Base-by-base conservation (phyloP, 2,888 invertebrate genomes). In the Graphium colonna region DNA sequence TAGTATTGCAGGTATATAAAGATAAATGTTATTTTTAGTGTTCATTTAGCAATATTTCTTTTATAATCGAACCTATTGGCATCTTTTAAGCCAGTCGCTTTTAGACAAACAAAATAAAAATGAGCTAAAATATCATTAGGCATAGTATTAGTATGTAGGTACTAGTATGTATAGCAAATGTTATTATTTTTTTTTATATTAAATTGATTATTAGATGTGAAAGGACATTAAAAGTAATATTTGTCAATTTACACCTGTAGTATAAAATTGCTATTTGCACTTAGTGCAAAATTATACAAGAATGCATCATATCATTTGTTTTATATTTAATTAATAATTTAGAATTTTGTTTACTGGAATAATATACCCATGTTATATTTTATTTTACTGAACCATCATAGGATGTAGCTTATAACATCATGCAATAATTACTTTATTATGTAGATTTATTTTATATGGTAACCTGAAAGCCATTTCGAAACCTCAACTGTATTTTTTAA, bases 301-400 rank as follows among this genome's bases (percentile, higher is more conserved):
- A 90, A 90, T 90, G 77, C 85, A 82, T 90, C 90, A 90, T 90
- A 90, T 90, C 90, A 90, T 90, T 90, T 90, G 83, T 84, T 88
- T 86, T 49, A 49, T 88, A 82, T 82, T 82, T 84, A 81, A 79
- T 82, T 82, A 75, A 33, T 36, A 21, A 82, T 74, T 76, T 82
- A 75, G 81, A 74, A 74, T 84, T 79, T 69, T 79, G 72, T 60
- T 82, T 78, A 79, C 77, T 73, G 75, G 70, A 66, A 78, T 79
- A 78, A 75, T 66, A 61, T 82, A 75, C 67, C 71, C 77, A 75
- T 74, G 62, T 83, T 77, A 75, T 78, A 67, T 77, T 77, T 76
- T 36, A 36, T 71, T 54, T 74, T 72, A 75, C 66, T 68, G 59
- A 70, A 69, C 71, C 68, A 70, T 54, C 46, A 60, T 61, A 65